Evolutionary conservation across 2,888 invertebrate species (phyloP), one percentile per base, ranked within the genome.

Genomic region (Pyrocoelia pectoralis): DNA sequence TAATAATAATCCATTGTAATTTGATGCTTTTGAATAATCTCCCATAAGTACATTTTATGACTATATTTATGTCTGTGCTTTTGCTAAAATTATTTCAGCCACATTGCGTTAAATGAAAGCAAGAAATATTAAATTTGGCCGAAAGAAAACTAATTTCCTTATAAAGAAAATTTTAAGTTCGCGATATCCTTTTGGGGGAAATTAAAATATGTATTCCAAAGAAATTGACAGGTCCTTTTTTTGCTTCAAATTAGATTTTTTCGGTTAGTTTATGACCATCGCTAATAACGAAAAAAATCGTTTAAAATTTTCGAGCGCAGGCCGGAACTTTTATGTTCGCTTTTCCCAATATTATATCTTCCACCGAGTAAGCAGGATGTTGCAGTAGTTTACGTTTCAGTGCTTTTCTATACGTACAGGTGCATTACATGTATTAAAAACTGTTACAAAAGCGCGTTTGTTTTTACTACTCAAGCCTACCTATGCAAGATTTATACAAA

Each of bases 391-490:
- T 68, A 66, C 68, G 63, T 59, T 54, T 43, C 66, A 50, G 48
- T 66, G 66, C 56, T 66, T 64, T 67, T 66, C 66, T 61, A 66
- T 67, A 33, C 33, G 4, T 33, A 65, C 68, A 68, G 67, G 68
- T 68, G 68, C 70, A 70, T 68, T 70, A 70, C 70, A 68, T 61
- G 68, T 70, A 70, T 70, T 70, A 70, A 70, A 69, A 70, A 63
- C 66, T 66, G 52, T 55, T 61, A 68, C 67, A 70, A 70, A 68
- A 33, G 68, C 54, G 57, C 56, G 56, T 65, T 68, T 65, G 61
- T 64, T 65, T 65, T 64, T 66, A 24, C 18, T 48, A 51, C 56
- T 65, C 56, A 54, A 54, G 48, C 50, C 56, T 51, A 64, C 54
- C 56, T 48, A 40, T 58, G 65, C 65, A 61, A 57, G 58, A 61